Evolutionary conservation across 2,888 invertebrate genomes (phyloP), one percentile per base, ranked within the genome.

Genomic region (Chrysolina haemoptera): DNA sequence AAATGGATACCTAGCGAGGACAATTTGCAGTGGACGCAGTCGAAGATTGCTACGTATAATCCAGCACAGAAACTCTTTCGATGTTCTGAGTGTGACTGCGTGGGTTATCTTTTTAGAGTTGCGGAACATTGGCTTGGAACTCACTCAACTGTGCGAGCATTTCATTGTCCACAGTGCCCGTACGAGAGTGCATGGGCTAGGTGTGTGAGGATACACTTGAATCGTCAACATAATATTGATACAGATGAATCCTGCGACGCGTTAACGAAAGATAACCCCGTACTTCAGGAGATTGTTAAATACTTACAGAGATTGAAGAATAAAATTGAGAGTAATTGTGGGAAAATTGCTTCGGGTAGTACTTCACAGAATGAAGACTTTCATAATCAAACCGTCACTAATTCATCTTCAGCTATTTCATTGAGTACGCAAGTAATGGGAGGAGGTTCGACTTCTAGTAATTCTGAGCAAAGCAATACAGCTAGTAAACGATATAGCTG

Each of bases 111-210:
- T 76, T 92, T 93, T 68, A 89, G 94, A 76, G 91, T 94, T 22
- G 94, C 94, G 1, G 94, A 94, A 87, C 94, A 94, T 88, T 94
- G 94, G 93, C 89, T 94, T 59, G 94, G 94, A 69, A 93, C 93
- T 62, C 94, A 90, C 89, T 94, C 92, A 81, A 91, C 90, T 89
- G 90, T 91, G 84, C 90, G 90, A 83, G 93, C 90, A 82, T 93
- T 89, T 84, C 91, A 91, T 82, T 91, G 91, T 84, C 90, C 91
- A 0, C 92, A 93, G 77, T 94, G 94, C 88, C 93, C 93, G 9
- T 94, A 93, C 87, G 93, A 93, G 79, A 92, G 93, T 81, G 93
- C 93, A 62, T 94, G 94, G 94, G 93, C 93, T 76, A 90, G 94
- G 79, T 93, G 93, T 85, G 94, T 94, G 76, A 90, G 94, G 70